Conservation (phyloP, 2,113 vertebrate genomes). For the Lethenteron reissneri region DNA sequence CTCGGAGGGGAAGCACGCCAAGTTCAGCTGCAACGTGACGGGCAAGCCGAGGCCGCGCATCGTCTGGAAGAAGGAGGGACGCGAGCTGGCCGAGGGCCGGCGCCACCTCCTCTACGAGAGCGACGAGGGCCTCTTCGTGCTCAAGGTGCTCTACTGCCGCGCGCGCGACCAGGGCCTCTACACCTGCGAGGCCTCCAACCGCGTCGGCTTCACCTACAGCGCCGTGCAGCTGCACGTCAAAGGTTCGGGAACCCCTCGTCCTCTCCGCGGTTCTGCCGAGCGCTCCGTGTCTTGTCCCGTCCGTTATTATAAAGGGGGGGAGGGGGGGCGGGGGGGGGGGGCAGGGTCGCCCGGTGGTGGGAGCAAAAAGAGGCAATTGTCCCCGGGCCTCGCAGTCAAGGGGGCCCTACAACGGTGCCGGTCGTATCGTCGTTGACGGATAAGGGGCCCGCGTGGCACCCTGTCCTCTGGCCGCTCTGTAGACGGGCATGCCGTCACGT, state of each 20-base stretch:
- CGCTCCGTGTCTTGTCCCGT: too few relatives aligned
- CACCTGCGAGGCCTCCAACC: conserved; percentile 70
- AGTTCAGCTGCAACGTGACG: conserved; percentile 86
- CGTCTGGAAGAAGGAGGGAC: conserved; percentile 71
- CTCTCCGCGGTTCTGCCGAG: too few relatives aligned
- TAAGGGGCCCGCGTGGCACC: too few relatives aligned
- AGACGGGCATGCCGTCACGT: too few relatives aligned
- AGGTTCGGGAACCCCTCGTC: conserved; percentile 28
- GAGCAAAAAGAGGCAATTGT: too few relatives aligned
- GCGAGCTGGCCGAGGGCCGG: conserved; percentile 40
- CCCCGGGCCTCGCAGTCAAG: too few relatives aligned
- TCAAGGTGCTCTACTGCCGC: conserved; percentile 90
- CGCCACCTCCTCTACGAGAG: conserved; percentile 79
- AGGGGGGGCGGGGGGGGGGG: too few relatives aligned
- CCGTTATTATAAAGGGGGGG: too few relatives aligned
- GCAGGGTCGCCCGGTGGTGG: too few relatives aligned
- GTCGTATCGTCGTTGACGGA: too few relatives aligned
- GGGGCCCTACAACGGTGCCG: too few relatives aligned
- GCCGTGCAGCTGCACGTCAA: conserved; percentile 67
- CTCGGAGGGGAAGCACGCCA: conserved; percentile 76
- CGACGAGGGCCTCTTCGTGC: conserved; percentile 78
- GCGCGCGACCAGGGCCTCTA: conserved; percentile 77
- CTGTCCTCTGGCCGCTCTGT: too few relatives aligned
- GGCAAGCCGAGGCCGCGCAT: conserved; percentile 94
- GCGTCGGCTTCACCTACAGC: conserved; percentile 72